These are phyloP conservation scores for Rhinichthys osculus DNA, from an alignment of 2,797 vertebrate species.

Conservation along the genomic window DNA sequence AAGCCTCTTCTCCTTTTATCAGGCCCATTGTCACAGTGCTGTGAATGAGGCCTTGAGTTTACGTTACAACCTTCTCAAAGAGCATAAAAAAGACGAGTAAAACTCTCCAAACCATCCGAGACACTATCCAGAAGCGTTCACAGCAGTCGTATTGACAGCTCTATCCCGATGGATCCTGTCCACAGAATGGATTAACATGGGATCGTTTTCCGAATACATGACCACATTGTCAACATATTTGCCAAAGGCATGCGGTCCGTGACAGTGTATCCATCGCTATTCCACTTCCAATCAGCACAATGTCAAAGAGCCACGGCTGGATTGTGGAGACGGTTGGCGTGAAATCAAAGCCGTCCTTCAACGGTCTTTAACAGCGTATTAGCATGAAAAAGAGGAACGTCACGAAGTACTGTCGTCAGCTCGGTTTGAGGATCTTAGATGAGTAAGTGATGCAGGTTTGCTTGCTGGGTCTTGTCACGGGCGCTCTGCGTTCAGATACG, in stretches of 20 bases:
- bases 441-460: conserved; percentile 1
- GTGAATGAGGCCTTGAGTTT: conserved; percentile 44
- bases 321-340: conserved; percentile 5
- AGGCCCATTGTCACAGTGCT: conserved; percentile 51
- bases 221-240: conserved; percentile 31
- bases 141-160: conserved; percentile 12
- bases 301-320: background rate
- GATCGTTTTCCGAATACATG: conserved; percentile 29
- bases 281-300: background rate
- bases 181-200: conserved; percentile 7
- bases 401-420: background rate
- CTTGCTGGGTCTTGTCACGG: conserved; percentile 12
- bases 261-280: conserved; percentile 28
- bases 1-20: conserved; percentile 54
- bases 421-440: background rate
- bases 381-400: background rate
- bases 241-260: background rate
- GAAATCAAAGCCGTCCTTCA: background rate
- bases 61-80: background rate
- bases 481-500: background rate
- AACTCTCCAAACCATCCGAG: background rate
- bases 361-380: background rate
- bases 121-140: background rate
- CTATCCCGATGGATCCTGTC: background rate
- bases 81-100: background rate